Evolutionary conservation across 2,113 vertebrate species (phyloP).

Genomic region (Zosterops pallidus): DNA sequence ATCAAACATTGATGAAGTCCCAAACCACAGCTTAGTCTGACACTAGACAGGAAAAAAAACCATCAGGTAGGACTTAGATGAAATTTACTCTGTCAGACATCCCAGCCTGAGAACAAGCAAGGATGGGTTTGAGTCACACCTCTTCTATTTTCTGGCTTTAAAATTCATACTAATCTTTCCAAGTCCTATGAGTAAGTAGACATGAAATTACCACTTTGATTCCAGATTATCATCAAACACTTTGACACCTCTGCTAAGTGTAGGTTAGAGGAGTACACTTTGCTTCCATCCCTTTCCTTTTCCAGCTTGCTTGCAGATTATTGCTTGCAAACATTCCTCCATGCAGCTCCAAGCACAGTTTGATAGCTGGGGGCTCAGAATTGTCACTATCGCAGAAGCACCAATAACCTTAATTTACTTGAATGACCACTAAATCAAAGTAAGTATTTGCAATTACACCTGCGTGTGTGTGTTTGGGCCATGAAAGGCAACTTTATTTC

Average conservation of each 20-base stretch:
- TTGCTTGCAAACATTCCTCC: background rate
- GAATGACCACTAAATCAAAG: background rate
- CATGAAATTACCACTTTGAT: background rate
- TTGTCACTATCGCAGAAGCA: background rate
- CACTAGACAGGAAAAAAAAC: background rate
- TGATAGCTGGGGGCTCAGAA: background rate
- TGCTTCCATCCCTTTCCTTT: background rate
- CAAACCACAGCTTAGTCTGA: background rate
- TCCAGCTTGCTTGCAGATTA: background rate
- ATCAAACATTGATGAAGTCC: background rate
- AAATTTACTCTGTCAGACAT: background rate
- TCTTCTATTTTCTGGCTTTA: background rate
- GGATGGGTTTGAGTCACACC: background rate
- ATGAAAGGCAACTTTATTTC: conserved; percentile 16
- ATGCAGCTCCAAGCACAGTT: background rate
- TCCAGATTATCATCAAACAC: background rate
- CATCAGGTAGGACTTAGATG: background rate
- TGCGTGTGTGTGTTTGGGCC: background rate
- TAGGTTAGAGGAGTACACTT: background rate
- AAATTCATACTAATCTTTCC: background rate
- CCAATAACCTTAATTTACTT: conserved; percentile 5
- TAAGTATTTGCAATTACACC: background rate
- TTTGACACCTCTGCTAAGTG: fast-evolving
- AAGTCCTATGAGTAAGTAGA: background rate
- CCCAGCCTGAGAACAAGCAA: background rate